Evolutionary conservation across 1,140 invertebrate genomes (phyloP).

Genomic region (Lethrus apterus): DNA sequence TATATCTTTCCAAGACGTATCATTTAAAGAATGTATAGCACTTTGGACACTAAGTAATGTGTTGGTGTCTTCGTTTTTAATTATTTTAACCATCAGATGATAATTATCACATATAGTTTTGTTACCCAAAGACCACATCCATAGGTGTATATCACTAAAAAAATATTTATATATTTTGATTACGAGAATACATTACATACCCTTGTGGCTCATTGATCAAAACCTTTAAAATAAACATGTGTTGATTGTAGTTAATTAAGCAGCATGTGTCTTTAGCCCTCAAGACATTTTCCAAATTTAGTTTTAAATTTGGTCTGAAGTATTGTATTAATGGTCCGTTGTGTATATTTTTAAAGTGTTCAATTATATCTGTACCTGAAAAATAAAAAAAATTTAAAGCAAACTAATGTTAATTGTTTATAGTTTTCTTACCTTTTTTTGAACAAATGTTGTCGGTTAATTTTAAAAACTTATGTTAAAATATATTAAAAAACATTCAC

Average conservation of each 20-base stretch:
- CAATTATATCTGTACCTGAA: slow-evolving; percentile 24
- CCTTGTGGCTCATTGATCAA: neutral
- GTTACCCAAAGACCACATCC: slow-evolving; percentile 3
- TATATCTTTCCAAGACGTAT: slow-evolving; percentile 1
- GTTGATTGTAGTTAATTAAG: slow-evolving; percentile 18
- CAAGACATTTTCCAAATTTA: slow-evolving; percentile 20
- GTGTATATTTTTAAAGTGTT: slow-evolving; percentile 32
- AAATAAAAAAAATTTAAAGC: slow-evolving; percentile 9
- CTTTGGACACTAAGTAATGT: slow-evolving; percentile 5
- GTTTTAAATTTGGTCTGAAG: slow-evolving; percentile 23
- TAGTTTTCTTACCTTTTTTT: too few relatives aligned
- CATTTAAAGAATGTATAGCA: neutral
- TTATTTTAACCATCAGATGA: neutral
- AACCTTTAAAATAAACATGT: slow-evolving; percentile 27
- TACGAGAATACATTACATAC: neutral
- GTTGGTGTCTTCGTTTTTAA: neutral
- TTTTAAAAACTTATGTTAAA: too few relatives aligned
- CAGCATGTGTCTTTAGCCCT: slow-evolving; percentile 19
- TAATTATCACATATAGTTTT: neutral
- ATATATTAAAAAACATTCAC: too few relatives aligned
- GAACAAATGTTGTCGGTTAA: neutral
- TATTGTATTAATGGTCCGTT: slow-evolving; percentile 35
- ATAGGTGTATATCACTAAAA: slow-evolving; percentile 1
- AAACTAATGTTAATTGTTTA: neutral
- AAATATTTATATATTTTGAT: neutral